Percentiles rank a stretch among this genome's conserved stretches.
These are phyloP conservation scores for Poeciliopsis infans DNA, from an alignment of 2,797 vertebrate genomes.

Conservation along the genomic window DNA sequence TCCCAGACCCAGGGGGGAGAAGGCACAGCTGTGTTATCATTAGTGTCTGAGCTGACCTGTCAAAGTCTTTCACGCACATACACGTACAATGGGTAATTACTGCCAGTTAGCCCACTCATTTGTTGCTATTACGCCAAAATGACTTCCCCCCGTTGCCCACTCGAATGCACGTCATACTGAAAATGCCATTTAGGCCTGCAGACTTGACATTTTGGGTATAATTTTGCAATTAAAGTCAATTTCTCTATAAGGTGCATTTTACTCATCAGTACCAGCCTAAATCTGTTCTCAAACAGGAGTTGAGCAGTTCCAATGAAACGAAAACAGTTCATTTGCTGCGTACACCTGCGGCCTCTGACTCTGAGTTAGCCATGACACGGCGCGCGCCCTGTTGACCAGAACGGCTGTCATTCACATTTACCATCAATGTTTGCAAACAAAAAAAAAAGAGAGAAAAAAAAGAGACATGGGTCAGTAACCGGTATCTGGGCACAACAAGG, in stretches of 20 bases:
- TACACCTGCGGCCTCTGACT: slow-evolving; percentile 46
- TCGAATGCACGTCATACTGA: slow-evolving; percentile 60
- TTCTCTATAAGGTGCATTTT: slow-evolving; percentile 59
- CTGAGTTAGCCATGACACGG: not conserved
- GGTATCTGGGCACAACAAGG: not conserved
- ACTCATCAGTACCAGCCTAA: slow-evolving; percentile 27
- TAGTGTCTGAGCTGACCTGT: slow-evolving; percentile 68
- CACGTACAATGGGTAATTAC: slow-evolving; percentile 70
- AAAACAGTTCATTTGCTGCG: slow-evolving; percentile 40
- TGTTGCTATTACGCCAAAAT: slow-evolving; percentile 73
- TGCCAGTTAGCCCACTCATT: slow-evolving; percentile 73
- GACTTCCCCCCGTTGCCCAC: slow-evolving; percentile 74
- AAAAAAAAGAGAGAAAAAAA: too few species aligned
- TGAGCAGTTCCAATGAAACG: slow-evolving; percentile 24
- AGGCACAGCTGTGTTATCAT: slow-evolving; percentile 78
- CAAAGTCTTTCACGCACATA: slow-evolving; percentile 61
- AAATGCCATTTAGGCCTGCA: slow-evolving; percentile 60
- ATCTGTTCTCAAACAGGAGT: slow-evolving; percentile 43
- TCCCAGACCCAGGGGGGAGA: slow-evolving; percentile 61
- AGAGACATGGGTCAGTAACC: not conserved
- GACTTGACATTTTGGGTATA: slow-evolving; percentile 60
- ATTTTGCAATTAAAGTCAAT: slow-evolving; percentile 68
- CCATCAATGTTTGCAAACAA: fast-evolving
- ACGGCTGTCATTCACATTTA: not conserved
- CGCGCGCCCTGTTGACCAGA: not conserved